These are phyloP conservation scores for Bugula neritina DNA, from an alignment of 2,888 invertebrate genomes.

Conservation along the genomic window DNA sequence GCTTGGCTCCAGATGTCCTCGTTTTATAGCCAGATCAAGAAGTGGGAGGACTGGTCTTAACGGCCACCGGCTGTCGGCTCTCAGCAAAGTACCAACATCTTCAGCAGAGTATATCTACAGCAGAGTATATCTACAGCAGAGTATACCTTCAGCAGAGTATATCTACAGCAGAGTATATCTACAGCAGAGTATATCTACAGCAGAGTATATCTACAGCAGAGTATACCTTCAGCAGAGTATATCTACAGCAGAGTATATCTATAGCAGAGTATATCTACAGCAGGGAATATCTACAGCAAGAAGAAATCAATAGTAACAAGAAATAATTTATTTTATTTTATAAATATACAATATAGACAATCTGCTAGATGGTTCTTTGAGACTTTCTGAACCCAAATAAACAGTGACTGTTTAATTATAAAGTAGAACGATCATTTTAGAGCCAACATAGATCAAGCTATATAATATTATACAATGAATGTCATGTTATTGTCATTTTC, in stretches of 20 bases:
- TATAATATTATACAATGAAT: too few species aligned
- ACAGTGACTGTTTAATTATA: too few species aligned
- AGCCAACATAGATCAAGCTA: too few species aligned
- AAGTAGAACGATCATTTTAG: too few species aligned
- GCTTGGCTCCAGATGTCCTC: slow-evolving; percentile 3
- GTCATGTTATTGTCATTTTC: too few species aligned
- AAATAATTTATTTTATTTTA: too few species aligned
- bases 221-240: not conserved
- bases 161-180: not conserved
- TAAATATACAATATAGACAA: too few species aligned
- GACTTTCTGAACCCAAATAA: too few species aligned
- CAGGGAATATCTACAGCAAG: not conserved
- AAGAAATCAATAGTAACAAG: too few species aligned
- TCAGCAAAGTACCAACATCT: not conserved
- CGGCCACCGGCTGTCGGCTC: not conserved
- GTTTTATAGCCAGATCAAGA: not conserved
- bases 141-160: not conserved
- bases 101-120: slow-evolving; percentile 5
- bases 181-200: not conserved
- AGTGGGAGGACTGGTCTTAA: slow-evolving; percentile 18
- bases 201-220: not conserved
- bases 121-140: not conserved
- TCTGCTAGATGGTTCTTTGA: too few species aligned
- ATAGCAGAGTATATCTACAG: not conserved
- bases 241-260: not conserved